phyloP scores from a whole-genome alignment of 2,113 vertebrate genomes.

The Gila orcuttii region DNA sequence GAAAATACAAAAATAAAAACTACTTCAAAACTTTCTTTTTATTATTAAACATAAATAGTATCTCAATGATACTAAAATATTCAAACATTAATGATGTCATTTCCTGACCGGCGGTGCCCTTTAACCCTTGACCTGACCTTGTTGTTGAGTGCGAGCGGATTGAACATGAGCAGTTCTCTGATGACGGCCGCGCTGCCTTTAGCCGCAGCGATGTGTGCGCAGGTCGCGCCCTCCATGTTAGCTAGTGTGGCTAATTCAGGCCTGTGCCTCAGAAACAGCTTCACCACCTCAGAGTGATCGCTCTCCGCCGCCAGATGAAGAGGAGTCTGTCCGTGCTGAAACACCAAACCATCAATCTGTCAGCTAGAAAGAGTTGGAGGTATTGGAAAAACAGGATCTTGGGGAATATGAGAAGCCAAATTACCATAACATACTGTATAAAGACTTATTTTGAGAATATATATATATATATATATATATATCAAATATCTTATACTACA shows the following conservation, averaged over 20 bases:
- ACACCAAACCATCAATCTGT: not conserved
- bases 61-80: not conserved
- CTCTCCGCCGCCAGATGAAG: constrained; percentile 69
- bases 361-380: not conserved
- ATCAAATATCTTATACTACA: not conserved
- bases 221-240: constrained; percentile 65
- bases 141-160: constrained; percentile 58
- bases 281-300: constrained; percentile 71
- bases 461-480: not conserved
- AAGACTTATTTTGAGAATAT: not conserved
- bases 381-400: not conserved
- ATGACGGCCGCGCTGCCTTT: constrained; percentile 69
- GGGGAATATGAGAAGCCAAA: not conserved
- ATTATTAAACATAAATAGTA: not conserved
- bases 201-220: constrained; percentile 68
- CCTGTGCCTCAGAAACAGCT: constrained; percentile 67
- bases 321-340: constrained; percentile 69
- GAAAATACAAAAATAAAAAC: no score
- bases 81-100: no score
- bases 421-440: not conserved
- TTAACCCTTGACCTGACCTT: constrained; percentile 58
- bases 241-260: constrained; percentile 65
- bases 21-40: no score
- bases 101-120: no score
- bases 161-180: constrained; percentile 68